Conservation (phyloP, 2,888 invertebrate genomes). For the Helicoverpa assulta region DNA sequence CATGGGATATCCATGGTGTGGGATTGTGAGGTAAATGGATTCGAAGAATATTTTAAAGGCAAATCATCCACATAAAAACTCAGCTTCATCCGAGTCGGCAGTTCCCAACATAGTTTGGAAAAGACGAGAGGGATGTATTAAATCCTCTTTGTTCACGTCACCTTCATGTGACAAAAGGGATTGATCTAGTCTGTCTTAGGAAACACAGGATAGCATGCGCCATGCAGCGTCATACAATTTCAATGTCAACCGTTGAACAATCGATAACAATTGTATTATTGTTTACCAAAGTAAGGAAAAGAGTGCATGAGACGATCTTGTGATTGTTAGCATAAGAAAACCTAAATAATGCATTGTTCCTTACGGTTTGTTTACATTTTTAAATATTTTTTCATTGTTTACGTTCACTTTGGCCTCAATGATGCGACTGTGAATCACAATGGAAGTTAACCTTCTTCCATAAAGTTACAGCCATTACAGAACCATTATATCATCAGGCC, state of each 20-base stretch:
- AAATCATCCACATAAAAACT: too few species aligned
- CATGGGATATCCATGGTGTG: too few species aligned
- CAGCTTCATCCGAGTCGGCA: too few species aligned
- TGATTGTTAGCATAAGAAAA: conserved; percentile 21
- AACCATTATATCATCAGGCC: conserved; percentile 50
- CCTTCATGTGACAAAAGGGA: not conserved
- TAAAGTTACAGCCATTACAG: conserved; percentile 50
- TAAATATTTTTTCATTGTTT: conserved; percentile 46
- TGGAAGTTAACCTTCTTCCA: conserved; percentile 53
- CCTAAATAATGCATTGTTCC: conserved; percentile 42
- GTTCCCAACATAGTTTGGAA: too few species aligned
- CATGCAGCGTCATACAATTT: conserved; percentile 21
- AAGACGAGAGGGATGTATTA: too few species aligned
- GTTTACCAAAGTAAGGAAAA: conserved; percentile 44
- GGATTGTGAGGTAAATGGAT: too few species aligned
- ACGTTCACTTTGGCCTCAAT: conserved; percentile 53
- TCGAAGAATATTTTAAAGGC: too few species aligned
- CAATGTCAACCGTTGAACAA: conserved; percentile 33
- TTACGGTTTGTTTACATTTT: conserved; percentile 48
- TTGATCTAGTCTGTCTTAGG: not conserved
- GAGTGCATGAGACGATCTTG: conserved; percentile 24
- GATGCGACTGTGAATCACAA: conserved; percentile 55
- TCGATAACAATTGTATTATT: conserved; percentile 35
- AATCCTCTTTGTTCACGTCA: not conserved
- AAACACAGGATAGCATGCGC: conserved; percentile 8